Percentiles rank a stretch among this genome's conserved stretches.
phyloP scores from a whole-genome alignment of 2,888 invertebrate genomes.

The Callyntrura sp. region DNA sequence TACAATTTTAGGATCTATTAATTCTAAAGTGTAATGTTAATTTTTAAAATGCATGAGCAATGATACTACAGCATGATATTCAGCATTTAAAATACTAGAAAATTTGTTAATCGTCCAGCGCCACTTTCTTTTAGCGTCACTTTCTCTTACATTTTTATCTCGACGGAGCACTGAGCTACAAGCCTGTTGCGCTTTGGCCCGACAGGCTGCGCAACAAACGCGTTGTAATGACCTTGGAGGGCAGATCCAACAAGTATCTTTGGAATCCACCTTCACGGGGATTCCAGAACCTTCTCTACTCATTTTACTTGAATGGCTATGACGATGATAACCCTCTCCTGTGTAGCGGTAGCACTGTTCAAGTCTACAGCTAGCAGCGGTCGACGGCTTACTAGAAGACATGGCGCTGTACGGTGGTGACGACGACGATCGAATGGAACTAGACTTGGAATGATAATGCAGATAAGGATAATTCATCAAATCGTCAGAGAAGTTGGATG shows the following conservation, averaged over 20 bases:
- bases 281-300: too few relatives aligned
- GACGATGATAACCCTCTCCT: too few relatives aligned
- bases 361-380: not conserved
- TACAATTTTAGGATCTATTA: constrained; percentile 14
- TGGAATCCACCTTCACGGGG: constrained; percentile 23
- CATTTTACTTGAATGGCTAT: too few relatives aligned
- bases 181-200: constrained; percentile 73
- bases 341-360: not conserved
- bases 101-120: too few relatives aligned
- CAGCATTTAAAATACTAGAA: too few relatives aligned
- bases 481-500: not conserved
- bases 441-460: not conserved
- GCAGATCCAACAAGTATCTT: constrained; percentile 49
- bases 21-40: too few relatives aligned
- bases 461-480: not conserved
- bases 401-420: constrained; percentile 1
- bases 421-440: not conserved
- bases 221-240: constrained; percentile 48
- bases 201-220: not conserved
- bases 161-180: constrained; percentile 64
- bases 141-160: constrained; percentile 68
- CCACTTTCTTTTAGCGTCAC: too few relatives aligned
- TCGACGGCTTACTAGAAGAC: not conserved
- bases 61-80: too few relatives aligned
- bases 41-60: too few relatives aligned